Base-by-base conservation (phyloP, 2,113 vertebrate species). In the Rhea pennata region DNA sequence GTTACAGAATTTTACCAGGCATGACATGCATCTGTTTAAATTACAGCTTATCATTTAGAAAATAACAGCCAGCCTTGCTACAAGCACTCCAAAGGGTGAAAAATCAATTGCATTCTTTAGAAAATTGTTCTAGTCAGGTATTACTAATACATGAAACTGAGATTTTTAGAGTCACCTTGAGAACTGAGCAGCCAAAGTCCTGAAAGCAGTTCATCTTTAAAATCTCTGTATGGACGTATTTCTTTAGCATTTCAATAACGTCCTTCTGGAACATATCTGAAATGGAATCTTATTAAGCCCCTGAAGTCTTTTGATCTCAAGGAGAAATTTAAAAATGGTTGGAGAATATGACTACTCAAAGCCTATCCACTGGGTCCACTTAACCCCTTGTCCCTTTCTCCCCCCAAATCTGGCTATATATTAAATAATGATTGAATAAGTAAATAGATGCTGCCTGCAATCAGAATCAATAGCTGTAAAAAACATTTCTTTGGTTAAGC, bases 1-100 rank as follows among this genome's bases (percentile, higher is more conserved):
- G 33, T 88, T 94, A 69, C 4, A 91, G 87, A 89, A 66, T 72
- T 91, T 94, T 96, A 82, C 58, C 83, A 95, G 88, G 61, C 93
- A 79, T 66, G 51, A 82, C 70, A 87, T 74, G 72, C 24, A 86
- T 93, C 92, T 92, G 56, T 93, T 95, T 78, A 90, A 94, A 81
- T 88, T 93, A 48, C 51, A 65, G 10, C 5, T 93, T 90, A 93
- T 90, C 69, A 65, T 83, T 84, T 44, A 88, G 85, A 93, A 92
- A 93, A 61, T 82, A 91, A 69, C 46, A 48, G 44, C 80, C 80
- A 94, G 44, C 61, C 39, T 92, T 69, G n/a, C 44, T 88, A 53
- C 48, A 69, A 79, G 29, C 39, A 71, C 90, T 93, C 83, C 88
- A 84, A 64, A 23, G 73, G 46, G 87, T 83, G 86, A 94, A 84